These are phyloP conservation scores for Micrastur ruficollis DNA, from an alignment of 2,797 vertebrate species.

Conservation along the genomic window DNA sequence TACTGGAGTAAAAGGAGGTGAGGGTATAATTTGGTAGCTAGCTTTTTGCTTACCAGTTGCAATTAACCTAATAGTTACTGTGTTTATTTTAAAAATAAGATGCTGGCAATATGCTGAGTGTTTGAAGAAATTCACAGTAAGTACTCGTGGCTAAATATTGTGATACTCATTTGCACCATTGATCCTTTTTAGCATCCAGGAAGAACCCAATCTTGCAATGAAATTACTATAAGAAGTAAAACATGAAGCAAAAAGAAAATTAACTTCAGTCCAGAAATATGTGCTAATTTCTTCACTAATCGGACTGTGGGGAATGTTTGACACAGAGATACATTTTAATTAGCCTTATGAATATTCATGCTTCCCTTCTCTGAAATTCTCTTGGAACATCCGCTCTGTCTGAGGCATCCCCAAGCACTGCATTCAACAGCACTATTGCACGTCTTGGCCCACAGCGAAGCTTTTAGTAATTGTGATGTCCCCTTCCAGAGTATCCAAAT, in stretches of 20 bases:
- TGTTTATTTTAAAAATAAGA: constrained; percentile 8
- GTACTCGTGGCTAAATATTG: background rate
- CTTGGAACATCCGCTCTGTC: background rate
- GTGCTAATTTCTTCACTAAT: constrained; percentile 51
- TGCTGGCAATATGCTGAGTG: background rate
- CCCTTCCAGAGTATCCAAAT: background rate
- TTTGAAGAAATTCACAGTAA: background rate
- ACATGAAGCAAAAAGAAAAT: constrained; percentile 2
- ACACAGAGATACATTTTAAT: constrained; percentile 47
- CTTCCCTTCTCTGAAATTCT: background rate
- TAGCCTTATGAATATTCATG: constrained; percentile 56
- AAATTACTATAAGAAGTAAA: constrained; percentile 18
- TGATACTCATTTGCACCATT: background rate
- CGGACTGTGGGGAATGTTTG: constrained; percentile 30
- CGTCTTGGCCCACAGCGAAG: background rate
- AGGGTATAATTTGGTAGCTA: constrained; percentile 50
- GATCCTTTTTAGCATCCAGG: background rate
- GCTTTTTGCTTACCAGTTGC: background rate
- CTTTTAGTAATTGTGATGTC: background rate
- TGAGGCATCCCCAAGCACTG: background rate
- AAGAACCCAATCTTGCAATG: background rate
- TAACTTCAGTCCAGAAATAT: constrained; percentile 17
- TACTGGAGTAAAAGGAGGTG: constrained; percentile 99
- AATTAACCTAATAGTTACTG: background rate
- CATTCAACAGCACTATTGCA: background rate